phyloP scores from a whole-genome alignment of 2,888 invertebrate species.

The Invenusta paracnida region DNA sequence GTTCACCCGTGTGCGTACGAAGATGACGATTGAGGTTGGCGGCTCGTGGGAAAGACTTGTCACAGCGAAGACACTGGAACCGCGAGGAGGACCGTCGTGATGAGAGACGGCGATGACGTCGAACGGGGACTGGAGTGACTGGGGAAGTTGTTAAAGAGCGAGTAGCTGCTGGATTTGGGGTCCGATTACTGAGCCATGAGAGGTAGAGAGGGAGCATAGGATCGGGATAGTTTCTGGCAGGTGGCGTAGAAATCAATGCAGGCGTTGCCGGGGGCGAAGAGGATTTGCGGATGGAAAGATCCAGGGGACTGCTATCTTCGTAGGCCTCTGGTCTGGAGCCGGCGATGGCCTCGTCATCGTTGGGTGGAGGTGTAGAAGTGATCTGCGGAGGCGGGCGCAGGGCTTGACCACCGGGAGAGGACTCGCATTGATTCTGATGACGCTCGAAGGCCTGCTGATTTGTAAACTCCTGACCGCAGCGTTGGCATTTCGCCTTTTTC shows the following conservation, averaged over 20 bases:
- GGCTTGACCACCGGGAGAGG: background rate
- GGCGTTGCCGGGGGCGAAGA: no score
- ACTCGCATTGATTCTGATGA: background rate
- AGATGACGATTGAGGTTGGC: constrained; percentile 93
- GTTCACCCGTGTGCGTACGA: constrained; percentile 92
- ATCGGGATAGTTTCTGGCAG: no score
- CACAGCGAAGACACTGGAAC: constrained; percentile 92
- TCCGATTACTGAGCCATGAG: background rate
- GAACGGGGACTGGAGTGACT: background rate
- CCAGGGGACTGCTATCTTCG: no score
- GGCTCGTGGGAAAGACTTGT: constrained; percentile 78
- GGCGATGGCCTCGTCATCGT: no score
- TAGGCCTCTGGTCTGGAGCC: no score
- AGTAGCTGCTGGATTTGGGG: background rate
- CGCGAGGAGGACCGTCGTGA: constrained; percentile 23
- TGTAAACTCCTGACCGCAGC: constrained; percentile 39
- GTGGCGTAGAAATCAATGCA: no score
- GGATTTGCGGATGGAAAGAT: no score
- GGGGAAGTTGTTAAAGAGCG: background rate
- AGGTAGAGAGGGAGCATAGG: no score
- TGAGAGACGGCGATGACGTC: background rate
- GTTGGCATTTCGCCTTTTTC: constrained; percentile 27
- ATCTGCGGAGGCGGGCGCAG: background rate
- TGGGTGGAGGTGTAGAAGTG: no score
- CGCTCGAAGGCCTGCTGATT: constrained; percentile 41